Conservation (phyloP, 2,113 vertebrate genomes). For the Andinoacara biseriatus region DNA sequence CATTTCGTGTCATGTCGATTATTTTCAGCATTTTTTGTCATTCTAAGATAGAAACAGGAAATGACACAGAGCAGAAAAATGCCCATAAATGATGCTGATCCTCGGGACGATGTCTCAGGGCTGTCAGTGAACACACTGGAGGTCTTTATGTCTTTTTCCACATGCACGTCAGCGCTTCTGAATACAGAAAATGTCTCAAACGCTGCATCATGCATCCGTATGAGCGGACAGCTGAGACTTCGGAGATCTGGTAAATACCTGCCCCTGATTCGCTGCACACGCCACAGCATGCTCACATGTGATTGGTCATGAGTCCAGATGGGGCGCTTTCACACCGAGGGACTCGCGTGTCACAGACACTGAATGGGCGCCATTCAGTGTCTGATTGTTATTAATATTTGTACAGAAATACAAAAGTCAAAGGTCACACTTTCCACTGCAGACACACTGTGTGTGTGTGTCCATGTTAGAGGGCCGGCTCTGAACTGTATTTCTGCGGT, state of each 20-base stretch:
- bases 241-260: not conserved
- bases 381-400: not conserved
- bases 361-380: no score
- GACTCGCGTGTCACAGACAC: not conserved
- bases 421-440: not conserved
- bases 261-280: not conserved
- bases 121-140: not conserved
- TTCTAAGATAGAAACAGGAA: constrained; percentile 1
- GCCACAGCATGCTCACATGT: not conserved
- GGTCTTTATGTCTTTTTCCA: not conserved
- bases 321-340: not conserved
- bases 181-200: not conserved
- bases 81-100: not conserved
- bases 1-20: not conserved
- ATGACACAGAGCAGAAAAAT: constrained; percentile 2
- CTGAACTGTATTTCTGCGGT: no score
- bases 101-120: not conserved
- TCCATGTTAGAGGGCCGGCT: not conserved
- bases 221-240: not conserved
- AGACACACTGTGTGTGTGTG: not conserved
- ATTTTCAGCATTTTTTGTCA: not conserved
- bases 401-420: not conserved
- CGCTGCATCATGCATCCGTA: not conserved
- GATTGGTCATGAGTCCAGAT: not conserved
- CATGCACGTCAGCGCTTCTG: not conserved